Evolutionary conservation across 2,888 invertebrate genomes (phyloP).

Genomic region (Agrotis exclamationis): DNA sequence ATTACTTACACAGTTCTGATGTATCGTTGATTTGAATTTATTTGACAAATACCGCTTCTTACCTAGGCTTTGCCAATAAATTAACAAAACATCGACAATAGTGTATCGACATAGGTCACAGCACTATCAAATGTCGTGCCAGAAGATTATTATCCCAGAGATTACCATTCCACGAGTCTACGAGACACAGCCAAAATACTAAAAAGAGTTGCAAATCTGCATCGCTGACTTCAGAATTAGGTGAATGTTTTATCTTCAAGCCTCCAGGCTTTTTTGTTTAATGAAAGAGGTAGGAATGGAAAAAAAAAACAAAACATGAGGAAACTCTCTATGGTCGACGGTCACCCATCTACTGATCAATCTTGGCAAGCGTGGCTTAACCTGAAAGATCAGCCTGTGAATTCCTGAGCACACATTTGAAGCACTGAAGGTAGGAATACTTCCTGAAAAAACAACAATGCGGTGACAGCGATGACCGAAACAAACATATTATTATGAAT

Average conservation of each 20-base stretch:
- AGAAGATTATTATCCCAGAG: constrained; percentile 73
- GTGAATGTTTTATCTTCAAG: constrained; percentile 44
- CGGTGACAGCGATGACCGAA: neutral
- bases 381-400: too few species aligned
- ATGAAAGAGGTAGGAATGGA: neutral
- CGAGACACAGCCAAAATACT: constrained; percentile 71
- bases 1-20: too few species aligned
- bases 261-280: constrained; percentile 4
- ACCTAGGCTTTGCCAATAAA: neutral
- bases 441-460: neutral
- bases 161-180: constrained; percentile 71
- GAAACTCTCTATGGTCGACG: too few species aligned
- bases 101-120: neutral
- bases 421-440: too few species aligned
- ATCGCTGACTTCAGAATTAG: constrained; percentile 56
- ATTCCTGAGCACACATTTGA: too few species aligned
- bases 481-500: constrained; percentile 32
- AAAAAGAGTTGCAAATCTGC: constrained; percentile 72
- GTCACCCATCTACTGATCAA: too few species aligned
- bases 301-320: too few species aligned
- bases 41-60: too few species aligned
- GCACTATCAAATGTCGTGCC: constrained; percentile 69
- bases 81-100: constrained; percentile 19
- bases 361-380: too few species aligned
- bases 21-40: too few species aligned